Percentiles rank a stretch among this genome's conserved stretches.
phyloP scores from a whole-genome alignment of 2,797 vertebrate species.

The Peromyscus aztecus region DNA sequence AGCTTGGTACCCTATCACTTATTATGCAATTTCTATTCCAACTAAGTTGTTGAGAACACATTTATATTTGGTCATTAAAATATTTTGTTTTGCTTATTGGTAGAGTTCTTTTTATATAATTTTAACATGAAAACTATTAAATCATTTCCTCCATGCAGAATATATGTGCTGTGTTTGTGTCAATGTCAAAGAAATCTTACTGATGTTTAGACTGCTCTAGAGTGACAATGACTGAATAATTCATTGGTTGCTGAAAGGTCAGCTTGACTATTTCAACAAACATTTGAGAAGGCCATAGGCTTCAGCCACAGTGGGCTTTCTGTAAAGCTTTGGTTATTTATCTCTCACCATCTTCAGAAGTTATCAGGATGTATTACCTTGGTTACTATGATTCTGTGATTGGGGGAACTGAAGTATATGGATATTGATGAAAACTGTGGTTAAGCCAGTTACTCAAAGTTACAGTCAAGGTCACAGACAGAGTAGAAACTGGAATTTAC shows the following conservation, averaged over 20 bases:
- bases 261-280: constrained; percentile 56
- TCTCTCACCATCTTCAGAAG: constrained; percentile 46
- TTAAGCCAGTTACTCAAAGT: constrained; percentile 13
- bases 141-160: constrained; percentile 32
- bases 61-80: not conserved
- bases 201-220: not conserved
- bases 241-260: constrained; percentile 28
- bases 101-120: not conserved
- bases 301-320: constrained; percentile 56
- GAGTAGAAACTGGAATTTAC: constrained; percentile 53
- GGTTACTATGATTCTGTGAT: not conserved
- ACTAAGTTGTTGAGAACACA: constrained; percentile 17
- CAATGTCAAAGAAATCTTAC: constrained; percentile 44
- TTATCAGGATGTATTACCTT: constrained; percentile 41
- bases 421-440: constrained; percentile 49
- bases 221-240: constrained; percentile 65
- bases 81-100: constrained; percentile 4
- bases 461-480: constrained; percentile 67
- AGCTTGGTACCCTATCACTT: not conserved
- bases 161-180: not conserved
- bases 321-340: constrained; percentile 57
- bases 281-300: constrained; percentile 62
- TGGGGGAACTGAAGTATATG: not conserved
- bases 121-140: constrained; percentile 26
- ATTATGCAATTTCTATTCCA: not conserved